A percentile compares a stretch with the other conserved stretches of the same genome.
Conservation (phyloP, 1,140 invertebrate species). For the Pemphigus obesinymphae region DNA sequence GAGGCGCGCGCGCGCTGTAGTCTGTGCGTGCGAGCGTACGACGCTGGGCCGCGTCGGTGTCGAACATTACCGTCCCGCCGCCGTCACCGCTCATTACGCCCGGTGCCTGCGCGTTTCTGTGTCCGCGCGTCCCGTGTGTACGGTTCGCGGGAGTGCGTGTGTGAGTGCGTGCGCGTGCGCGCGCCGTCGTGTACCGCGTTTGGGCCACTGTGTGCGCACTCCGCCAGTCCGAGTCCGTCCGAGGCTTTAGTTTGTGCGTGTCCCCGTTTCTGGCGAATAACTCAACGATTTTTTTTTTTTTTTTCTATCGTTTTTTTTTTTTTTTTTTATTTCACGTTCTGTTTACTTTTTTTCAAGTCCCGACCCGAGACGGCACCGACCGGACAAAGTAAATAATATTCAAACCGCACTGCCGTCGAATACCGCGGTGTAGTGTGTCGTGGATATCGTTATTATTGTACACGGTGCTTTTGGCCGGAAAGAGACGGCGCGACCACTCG, state of each 20-base stretch:
- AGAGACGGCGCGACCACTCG: too few species aligned
- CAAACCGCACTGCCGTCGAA: too few species aligned
- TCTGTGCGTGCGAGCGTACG: background rate
- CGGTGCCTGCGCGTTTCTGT: too few species aligned
- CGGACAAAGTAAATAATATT: too few species aligned
- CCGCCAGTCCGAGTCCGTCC: background rate
- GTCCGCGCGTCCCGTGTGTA: background rate
- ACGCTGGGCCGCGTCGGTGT: background rate
- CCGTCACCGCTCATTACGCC: too few species aligned
- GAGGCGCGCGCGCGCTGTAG: background rate
- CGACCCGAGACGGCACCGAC: too few species aligned
- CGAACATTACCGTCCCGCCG: background rate
- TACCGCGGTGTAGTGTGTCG: too few species aligned
- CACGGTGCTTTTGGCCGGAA: too few species aligned
- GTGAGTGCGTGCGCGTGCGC: background rate
- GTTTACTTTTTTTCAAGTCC: too few species aligned
- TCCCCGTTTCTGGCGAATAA: background rate
- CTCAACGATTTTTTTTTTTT: background rate
- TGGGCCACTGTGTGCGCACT: background rate
- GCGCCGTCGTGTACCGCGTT: background rate
- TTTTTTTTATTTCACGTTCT: too few species aligned
- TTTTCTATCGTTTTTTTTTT: too few species aligned
- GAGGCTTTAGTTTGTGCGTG: background rate
- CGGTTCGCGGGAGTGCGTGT: background rate
- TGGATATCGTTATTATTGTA: too few species aligned